Evolutionary conservation across 2,888 invertebrate species (phyloP), one percentile per base, ranked within the genome.

Genomic region (Rhyacophila evoluta): DNA sequence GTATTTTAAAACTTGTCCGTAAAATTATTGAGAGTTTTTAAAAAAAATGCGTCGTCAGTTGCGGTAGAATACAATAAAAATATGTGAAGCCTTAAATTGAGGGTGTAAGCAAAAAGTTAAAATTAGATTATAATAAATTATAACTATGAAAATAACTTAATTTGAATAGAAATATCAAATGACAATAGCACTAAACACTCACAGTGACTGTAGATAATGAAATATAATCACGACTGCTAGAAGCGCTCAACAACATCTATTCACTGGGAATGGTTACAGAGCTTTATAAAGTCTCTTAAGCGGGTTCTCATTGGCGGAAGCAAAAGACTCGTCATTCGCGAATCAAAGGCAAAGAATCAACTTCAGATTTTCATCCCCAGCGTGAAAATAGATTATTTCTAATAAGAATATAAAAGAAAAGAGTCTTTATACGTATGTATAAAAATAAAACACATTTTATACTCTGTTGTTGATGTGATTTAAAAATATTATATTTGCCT

Each of bases 141-240:
- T n/a, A n/a, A n/a, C n/a, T n/a, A n/a, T n/a, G n/a, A n/a, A n/a
- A 33, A 33, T 33, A 33, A 33, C 4, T 33, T 33, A 33, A 33
- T 33, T 4, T 33, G 19, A 55, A 55, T 55, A 2, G 10, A 55
- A 55, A 19, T 55, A 55, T 55, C 12, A 15, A 8, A 3, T 5
- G 10, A 55, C 55, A 25, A 10, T 55, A 10, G 55, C 55, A 55
- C 55, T 12, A 25, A 12, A 25, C 55, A 55, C 55, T 55, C 55
- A 55, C 55, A 19, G 5, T 55, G 8, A 19, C 25, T 55, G 55
- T 55, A 25, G 55, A 8, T 19, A 55, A 55, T 55, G 55, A 55
- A 55, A 55, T 55, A 19, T 19, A 55, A 55, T 55, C 55, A 55
- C 19, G 55, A 55, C 55, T 19, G 55, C 55, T 55, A 19, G 55